Percentiles rank a stretch among this genome's conserved stretches.
phyloP scores from a whole-genome alignment of 2,888 invertebrate species.

The Lamellibrachia satsuma region DNA sequence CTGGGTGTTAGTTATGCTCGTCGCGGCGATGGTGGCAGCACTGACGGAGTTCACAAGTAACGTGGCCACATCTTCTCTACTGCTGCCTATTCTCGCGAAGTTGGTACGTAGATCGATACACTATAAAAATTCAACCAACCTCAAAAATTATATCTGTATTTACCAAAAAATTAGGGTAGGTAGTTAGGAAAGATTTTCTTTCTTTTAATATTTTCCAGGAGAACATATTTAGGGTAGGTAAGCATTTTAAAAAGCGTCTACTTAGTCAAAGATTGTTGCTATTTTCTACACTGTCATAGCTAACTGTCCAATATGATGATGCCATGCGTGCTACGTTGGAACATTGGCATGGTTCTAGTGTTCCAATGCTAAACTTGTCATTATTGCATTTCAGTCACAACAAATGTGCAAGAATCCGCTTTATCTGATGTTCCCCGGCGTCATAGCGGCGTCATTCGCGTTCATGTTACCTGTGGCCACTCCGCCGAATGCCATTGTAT shows the following conservation, averaged over 20 bases:
- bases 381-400: slow-evolving; percentile 71
- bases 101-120: slow-evolving; percentile 67
- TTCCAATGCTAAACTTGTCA: not conserved
- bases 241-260: too few species aligned
- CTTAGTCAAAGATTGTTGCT: too few species aligned
- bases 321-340: too few species aligned
- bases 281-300: too few species aligned
- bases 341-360: not conserved
- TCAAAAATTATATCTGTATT: not conserved
- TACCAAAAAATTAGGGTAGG: not conserved
- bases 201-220: too few species aligned
- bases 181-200: too few species aligned
- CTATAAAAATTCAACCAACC: not conserved
- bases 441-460: slow-evolving; percentile 87
- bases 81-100: slow-evolving; percentile 71
- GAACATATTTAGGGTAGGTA: too few species aligned
- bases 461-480: slow-evolving; percentile 95
- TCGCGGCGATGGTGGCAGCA: slow-evolving; percentile 81
- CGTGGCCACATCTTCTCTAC: slow-evolving; percentile 87
- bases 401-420: slow-evolving; percentile 82
- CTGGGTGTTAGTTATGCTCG: slow-evolving; percentile 78
- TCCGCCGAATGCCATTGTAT: slow-evolving; percentile 93
- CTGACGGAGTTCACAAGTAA: slow-evolving; percentile 91
- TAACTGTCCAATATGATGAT: too few species aligned
- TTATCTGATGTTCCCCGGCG: slow-evolving; percentile 87